Percentiles rank a stretch among this genome's conserved stretches.
phyloP scores from a whole-genome alignment of 2,797 vertebrate species.

The Pempheris klunzingeri region DNA sequence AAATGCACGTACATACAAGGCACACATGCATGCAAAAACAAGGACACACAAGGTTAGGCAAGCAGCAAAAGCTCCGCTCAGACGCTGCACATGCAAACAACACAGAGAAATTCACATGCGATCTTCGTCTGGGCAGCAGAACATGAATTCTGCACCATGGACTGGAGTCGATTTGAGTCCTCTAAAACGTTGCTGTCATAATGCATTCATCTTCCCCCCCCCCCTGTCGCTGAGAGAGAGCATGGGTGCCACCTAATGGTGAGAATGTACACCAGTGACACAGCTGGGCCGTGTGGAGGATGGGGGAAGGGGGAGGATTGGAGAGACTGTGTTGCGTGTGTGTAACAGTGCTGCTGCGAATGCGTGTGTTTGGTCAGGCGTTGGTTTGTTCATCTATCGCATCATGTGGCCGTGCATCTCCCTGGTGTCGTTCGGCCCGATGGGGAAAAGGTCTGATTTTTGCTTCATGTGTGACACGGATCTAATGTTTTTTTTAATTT shows the following conservation, averaged over 20 bases:
- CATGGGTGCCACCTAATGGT: slow-evolving; percentile 82
- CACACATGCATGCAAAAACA: slow-evolving; percentile 57
- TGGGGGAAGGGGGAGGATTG: slow-evolving; percentile 61
- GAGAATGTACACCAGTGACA: slow-evolving; percentile 67
- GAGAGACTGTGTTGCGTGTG: slow-evolving; percentile 21
- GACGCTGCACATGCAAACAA: slow-evolving; percentile 31
- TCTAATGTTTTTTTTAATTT: slow-evolving; percentile 41
- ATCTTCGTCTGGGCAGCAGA: slow-evolving; percentile 64
- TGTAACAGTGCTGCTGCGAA: slow-evolving; percentile 31
- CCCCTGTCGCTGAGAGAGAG: slow-evolving; percentile 56
- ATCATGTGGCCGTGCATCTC: slow-evolving; percentile 17
- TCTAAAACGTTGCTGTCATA: slow-evolving; percentile 82
- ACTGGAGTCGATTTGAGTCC: slow-evolving; percentile 68
- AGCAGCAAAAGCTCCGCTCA: slow-evolving; percentile 21
- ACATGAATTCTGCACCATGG: slow-evolving; percentile 70
- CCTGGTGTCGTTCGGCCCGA: slow-evolving; percentile 28
- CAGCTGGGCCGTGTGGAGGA: slow-evolving; percentile 65
- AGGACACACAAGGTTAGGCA: slow-evolving; percentile 76
- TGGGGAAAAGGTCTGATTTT: not conserved
- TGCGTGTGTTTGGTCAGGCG: slow-evolving; percentile 41
- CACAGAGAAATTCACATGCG: slow-evolving; percentile 47
- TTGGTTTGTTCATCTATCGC: slow-evolving; percentile 22
- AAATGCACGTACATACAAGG: slow-evolving; percentile 71
- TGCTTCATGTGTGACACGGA: slow-evolving; percentile 26
- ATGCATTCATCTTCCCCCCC: slow-evolving; percentile 64